Percentiles rank a stretch among this genome's conserved stretches.
These are phyloP conservation scores for Apolygus lucorum DNA, from an alignment of 1,140 invertebrate species.

Conservation along the genomic window DNA sequence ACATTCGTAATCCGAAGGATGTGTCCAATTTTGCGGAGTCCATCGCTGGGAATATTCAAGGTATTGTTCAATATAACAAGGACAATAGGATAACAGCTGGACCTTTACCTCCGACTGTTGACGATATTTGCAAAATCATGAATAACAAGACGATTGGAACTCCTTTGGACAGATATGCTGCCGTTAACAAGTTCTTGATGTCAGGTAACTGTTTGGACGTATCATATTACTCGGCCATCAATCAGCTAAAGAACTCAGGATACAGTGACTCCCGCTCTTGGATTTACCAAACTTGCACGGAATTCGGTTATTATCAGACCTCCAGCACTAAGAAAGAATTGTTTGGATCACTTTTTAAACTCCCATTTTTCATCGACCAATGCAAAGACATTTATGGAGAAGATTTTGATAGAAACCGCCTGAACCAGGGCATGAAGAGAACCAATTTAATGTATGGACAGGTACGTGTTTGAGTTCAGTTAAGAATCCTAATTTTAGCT, in stretches of 20 bases:
- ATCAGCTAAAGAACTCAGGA: slow-evolving; percentile 52
- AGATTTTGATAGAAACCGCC: slow-evolving; percentile 46
- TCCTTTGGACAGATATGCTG: slow-evolving; percentile 59
- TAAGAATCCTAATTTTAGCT: too few species aligned
- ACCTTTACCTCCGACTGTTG: slow-evolving; percentile 22
- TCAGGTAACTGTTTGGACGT: slow-evolving; percentile 72
- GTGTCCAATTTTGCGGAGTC: slow-evolving; percentile 70
- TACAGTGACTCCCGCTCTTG: slow-evolving; percentile 62
- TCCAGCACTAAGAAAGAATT: slow-evolving; percentile 48
- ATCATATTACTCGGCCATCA: slow-evolving; percentile 69
- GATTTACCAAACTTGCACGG: slow-evolving; percentile 92
- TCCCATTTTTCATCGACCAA: slow-evolving; percentile 71
- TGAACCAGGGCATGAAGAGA: slow-evolving; percentile 51
- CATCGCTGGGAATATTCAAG: slow-evolving; percentile 72
- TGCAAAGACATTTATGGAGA: slow-evolving; percentile 75
- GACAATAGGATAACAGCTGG: slow-evolving; percentile 57
- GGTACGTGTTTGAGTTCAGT: too few species aligned
- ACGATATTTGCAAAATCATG: slow-evolving; percentile 51
- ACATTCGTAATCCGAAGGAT: slow-evolving; percentile 54
- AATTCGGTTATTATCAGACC: slow-evolving; percentile 92
- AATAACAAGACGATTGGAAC: slow-evolving; percentile 48
- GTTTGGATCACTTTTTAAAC: slow-evolving; percentile 67
- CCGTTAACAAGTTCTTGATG: slow-evolving; percentile 63
- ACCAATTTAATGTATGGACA: slow-evolving; percentile 78
- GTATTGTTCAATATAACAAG: slow-evolving; percentile 89